Evolutionary conservation across 2,113 vertebrate species (phyloP), one percentile per base, ranked within the genome.

Genomic region (Elephantulus edwardii): DNA sequence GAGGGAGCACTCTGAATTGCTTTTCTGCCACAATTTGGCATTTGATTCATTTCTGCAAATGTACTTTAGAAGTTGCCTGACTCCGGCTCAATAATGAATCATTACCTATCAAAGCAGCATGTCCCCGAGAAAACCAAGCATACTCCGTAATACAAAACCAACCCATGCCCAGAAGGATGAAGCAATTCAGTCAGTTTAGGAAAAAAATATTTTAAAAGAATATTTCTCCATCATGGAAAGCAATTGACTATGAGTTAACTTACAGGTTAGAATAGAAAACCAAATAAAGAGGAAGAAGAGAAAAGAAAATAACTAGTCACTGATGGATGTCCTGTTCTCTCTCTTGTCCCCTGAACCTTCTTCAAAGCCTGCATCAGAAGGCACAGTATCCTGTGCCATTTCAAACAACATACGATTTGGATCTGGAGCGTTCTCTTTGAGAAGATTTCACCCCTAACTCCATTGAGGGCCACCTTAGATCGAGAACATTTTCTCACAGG

Each of bases 401-500:
- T 13, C 16, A 5, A 80, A 64, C 48, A 62, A n/a, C 6, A 17
- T 3, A 48, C n/a, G n/a, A n/a, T n/a, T n/a, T n/a, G 38, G 3
- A 26, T 16, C 46, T 11, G 33, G 46, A 75, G 70, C 6, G 24
- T 40, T 50, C 7, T 60, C 64, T 4, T 17, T 14, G 1, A 2
- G 14, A 66, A 90, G 24, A 1, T 11, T 70, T 60, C 6, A 72
- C 71, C 83, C 71, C 52, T 71, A 13, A 60, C 10, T 86, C 52
- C 44, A 35, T 7, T 8, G 48, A 88, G 56, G 86, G 91, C n/a
- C 71, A 56, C 19, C 66, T 72, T 38, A 22, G 88, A 77, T 56
- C 83, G 44, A 84, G 90, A 58, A 48, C 48, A 2, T 26, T 95
- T 95, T 93, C 95, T 92, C 95, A 95, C 90, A 91, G 50, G 76